Percentiles rank a stretch among this genome's conserved stretches.
phyloP scores from a whole-genome alignment of 2,797 vertebrate species.

The Coregonus sp. region DNA sequence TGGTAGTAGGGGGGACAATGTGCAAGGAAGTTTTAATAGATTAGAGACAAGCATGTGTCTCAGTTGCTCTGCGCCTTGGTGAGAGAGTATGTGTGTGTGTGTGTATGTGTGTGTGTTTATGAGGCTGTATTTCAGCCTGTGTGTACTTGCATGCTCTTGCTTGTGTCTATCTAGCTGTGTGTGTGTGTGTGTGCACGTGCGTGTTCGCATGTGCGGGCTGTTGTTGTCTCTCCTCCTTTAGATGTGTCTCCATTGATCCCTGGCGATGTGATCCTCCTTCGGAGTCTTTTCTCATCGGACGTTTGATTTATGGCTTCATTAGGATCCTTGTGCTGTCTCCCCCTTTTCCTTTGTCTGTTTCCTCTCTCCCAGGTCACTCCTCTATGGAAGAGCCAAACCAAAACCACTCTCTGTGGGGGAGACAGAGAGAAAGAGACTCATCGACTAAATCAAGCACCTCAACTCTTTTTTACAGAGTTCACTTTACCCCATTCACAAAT shows the following conservation, averaged over 20 bases:
- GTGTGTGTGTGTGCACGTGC: constrained; percentile 4
- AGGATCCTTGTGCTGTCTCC: constrained; percentile 60
- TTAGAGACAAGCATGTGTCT: constrained; percentile 51
- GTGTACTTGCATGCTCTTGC: constrained; percentile 26
- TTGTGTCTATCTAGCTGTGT: constrained; percentile 1
- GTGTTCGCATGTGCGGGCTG: not conserved
- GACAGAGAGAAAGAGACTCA: not conserved
- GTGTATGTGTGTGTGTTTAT: constrained; percentile 6
- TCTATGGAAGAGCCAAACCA: constrained; percentile 37
- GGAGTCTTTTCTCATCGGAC: constrained; percentile 67
- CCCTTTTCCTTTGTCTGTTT: constrained; percentile 15
- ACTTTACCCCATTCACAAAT: constrained; percentile 59
- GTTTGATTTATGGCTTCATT: constrained; percentile 77
- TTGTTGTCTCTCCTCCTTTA: not conserved
- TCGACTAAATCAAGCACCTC: constrained; percentile 25
- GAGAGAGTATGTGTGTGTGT: not conserved
- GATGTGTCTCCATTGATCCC: constrained; percentile 67
- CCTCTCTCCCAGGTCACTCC: constrained; percentile 1
- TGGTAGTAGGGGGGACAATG: constrained; percentile 78
- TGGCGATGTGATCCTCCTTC: constrained; percentile 71
- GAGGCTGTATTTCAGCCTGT: not conserved
- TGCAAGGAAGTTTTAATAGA: constrained; percentile 85
- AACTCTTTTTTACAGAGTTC: constrained; percentile 52
- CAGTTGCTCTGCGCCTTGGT: not conserved
- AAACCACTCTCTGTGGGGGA: not conserved